These are phyloP conservation scores for Myopa tessellatipennis DNA, from an alignment of 2,888 invertebrate species.

Conservation along the genomic window DNA sequence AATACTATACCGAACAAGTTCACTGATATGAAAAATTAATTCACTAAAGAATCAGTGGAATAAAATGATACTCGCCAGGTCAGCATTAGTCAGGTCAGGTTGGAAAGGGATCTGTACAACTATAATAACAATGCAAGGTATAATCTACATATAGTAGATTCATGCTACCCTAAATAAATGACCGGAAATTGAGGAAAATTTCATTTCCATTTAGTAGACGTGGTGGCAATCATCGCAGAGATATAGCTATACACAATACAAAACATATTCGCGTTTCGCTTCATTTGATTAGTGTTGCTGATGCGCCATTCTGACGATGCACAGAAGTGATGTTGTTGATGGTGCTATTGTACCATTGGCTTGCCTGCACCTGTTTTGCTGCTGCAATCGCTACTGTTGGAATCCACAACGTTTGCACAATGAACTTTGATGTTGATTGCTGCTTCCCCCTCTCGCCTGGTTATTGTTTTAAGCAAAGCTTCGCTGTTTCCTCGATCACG, in stretches of 20 bases:
- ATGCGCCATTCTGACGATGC: conserved; percentile 18
- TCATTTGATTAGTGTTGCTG: conserved; percentile 27
- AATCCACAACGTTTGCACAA: conserved; percentile 4
- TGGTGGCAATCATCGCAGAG: not conserved
- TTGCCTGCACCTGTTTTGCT: not conserved
- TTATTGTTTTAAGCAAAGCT: not conserved
- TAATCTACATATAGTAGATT: not conserved
- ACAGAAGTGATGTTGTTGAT: not conserved
- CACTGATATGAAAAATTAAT: no score
- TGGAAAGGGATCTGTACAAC: no score
- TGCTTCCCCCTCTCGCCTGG: not conserved
- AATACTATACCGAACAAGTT: no score
- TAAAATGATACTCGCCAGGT: no score
- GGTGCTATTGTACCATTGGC: no score
- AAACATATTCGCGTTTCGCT: conserved; percentile 23
- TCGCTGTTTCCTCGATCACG: conserved; percentile 2
- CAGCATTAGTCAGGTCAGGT: no score
- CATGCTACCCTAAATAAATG: conserved; percentile 15
- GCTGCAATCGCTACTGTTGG: conserved; percentile 21
- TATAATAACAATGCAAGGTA: no score
- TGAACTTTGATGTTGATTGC: conserved; percentile 1
- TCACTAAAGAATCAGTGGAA: no score
- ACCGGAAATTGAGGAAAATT: conserved; percentile 2
- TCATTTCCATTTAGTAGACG: no score
- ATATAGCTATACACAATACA: not conserved